Evolutionary conservation across 2,888 invertebrate species (phyloP).

Genomic region (Nomada ferruginata): DNA sequence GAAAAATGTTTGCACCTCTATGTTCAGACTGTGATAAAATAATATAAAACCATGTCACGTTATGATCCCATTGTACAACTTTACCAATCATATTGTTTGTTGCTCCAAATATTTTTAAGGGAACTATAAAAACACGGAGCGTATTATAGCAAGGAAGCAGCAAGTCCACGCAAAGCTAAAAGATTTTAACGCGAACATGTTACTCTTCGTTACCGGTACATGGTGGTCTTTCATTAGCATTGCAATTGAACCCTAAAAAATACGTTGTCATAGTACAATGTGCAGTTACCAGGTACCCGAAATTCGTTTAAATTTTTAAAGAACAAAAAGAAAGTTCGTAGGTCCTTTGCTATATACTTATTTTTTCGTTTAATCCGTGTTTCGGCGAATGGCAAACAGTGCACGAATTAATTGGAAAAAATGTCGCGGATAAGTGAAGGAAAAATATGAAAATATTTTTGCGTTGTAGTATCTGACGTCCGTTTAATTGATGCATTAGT

Average conservation of each 20-base stretch:
- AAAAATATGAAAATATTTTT: background rate
- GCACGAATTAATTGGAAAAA: background rate
- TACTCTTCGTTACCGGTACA: background rate
- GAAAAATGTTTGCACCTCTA: background rate
- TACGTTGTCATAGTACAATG: background rate
- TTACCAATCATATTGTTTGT: background rate
- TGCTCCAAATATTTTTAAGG: background rate
- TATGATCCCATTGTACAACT: background rate
- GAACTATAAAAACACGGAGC: background rate
- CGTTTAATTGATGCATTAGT: background rate
- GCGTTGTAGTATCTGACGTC: background rate
- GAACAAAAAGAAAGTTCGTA: background rate
- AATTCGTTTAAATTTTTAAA: background rate
- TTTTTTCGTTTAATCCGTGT: constrained; percentile 5
- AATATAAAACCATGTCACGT: background rate
- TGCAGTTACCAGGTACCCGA: background rate
- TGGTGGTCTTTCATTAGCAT: background rate
- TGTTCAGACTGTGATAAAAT: too few species aligned
- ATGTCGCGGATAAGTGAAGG: background rate
- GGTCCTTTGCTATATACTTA: background rate
- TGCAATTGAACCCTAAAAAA: background rate
- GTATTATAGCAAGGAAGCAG: background rate
- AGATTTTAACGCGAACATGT: background rate
- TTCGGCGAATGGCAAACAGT: background rate
- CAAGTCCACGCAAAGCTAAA: background rate